These are phyloP conservation scores for Rhinogobius similis DNA, from an alignment of 2,113 vertebrate species.

Conservation along the genomic window DNA sequence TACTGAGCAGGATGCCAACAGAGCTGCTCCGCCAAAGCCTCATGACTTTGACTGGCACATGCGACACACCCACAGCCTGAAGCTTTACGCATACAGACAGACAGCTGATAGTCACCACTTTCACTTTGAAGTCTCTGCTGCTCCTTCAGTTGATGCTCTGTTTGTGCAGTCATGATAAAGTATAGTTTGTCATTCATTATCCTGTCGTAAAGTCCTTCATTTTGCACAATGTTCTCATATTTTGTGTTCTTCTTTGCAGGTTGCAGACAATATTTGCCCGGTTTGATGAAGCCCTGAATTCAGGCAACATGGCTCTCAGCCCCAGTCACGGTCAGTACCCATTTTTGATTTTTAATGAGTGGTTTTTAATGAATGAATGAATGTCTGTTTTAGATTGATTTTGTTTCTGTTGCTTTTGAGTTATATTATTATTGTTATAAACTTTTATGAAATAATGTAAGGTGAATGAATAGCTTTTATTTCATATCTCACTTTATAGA, in stretches of 20 bases:
- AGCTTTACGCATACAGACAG: constrained; percentile 6
- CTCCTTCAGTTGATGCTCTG: neutral
- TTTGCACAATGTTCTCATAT: constrained; percentile 12
- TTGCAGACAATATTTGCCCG: constrained; percentile 90
- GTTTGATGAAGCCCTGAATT: constrained; percentile 95
- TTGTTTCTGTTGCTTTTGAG: constrained; percentile 48
- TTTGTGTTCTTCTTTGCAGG: constrained; percentile 71
- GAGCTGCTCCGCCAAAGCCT: constrained; percentile 37
- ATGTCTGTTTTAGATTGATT: constrained; percentile 20
- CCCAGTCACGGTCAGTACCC: constrained; percentile 84
- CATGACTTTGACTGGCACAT: constrained; percentile 36
- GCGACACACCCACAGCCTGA: constrained; percentile 61
- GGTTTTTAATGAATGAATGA: neutral
- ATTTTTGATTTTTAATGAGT: constrained; percentile 13
- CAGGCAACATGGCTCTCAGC: constrained; percentile 91
- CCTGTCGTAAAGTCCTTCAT: neutral
- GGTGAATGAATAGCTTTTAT: neutral
- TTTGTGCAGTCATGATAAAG: neutral
- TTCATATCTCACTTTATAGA: neutral
- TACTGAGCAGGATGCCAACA: constrained; percentile 30
- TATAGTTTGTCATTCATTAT: neutral
- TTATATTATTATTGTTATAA: neutral
- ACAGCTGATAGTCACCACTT: constrained; percentile 11
- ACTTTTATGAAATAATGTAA: neutral
- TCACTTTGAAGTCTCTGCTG: constrained; percentile 15